These are phyloP conservation scores for Eupithecia dodoneata DNA, from an alignment of 2,888 invertebrate species.

Conservation along the genomic window DNA sequence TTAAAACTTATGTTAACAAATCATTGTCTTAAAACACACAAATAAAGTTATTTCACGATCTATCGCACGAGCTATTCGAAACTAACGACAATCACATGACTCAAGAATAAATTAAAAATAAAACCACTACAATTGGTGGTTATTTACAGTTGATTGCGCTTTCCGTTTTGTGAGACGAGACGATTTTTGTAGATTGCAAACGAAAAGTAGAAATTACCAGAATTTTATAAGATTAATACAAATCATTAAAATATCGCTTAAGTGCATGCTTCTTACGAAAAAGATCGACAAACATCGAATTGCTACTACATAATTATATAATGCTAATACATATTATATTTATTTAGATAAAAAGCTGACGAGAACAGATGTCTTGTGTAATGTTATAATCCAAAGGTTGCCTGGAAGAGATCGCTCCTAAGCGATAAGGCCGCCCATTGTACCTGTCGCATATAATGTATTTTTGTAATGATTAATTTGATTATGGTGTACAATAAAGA, in stretches of 20 bases:
- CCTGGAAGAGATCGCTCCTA: too few relatives aligned
- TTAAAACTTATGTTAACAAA: too few relatives aligned
- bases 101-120: slow-evolving; percentile 31
- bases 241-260: neutral
- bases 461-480: too few relatives aligned
- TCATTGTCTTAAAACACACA: slow-evolving; percentile 27
- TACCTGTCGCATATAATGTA: too few relatives aligned
- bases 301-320: neutral
- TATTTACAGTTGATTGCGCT: slow-evolving; percentile 29
- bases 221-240: too few relatives aligned
- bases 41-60: slow-evolving; percentile 16
- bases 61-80: slow-evolving; percentile 28
- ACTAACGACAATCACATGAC: slow-evolving; percentile 26
- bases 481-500: too few relatives aligned
- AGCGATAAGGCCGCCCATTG: too few relatives aligned
- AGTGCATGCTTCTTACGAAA: neutral
- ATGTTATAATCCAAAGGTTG: too few relatives aligned
- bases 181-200: neutral
- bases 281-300: neutral
- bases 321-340: too few relatives aligned
- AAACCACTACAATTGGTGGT: slow-evolving; percentile 21
- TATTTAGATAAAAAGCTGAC: neutral
- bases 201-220: too few relatives aligned
- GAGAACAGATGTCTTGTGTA: neutral
- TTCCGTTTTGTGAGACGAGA: slow-evolving; percentile 18